Conservation (phyloP, 2,113 vertebrate species). For the Antechinus stuartii region DNA sequence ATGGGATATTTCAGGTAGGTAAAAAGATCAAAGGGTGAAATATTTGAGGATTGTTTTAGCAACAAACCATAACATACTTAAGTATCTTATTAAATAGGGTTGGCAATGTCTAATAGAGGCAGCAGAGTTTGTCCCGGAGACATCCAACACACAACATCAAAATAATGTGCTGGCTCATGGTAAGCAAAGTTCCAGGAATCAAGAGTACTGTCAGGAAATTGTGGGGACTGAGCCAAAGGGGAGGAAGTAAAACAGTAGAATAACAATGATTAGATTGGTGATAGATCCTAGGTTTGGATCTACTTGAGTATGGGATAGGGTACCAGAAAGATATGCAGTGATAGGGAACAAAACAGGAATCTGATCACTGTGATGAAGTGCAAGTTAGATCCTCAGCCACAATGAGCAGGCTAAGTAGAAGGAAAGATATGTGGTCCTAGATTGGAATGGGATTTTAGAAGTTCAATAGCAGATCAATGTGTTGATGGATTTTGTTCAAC, state of each 20-base stretch:
- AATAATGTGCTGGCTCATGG: not conserved
- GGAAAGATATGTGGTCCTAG: not conserved
- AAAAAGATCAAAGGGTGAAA: not conserved
- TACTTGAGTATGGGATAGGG: not conserved
- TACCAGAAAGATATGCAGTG: not conserved
- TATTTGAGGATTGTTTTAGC: not conserved
- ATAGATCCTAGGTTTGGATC: not conserved
- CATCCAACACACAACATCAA: not conserved
- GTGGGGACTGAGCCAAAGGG: not conserved
- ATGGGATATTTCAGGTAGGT: not conserved
- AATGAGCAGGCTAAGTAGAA: not conserved
- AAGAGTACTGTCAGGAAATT: not conserved
- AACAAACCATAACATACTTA: not conserved
- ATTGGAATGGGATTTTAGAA: not conserved
- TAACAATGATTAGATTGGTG: not conserved
- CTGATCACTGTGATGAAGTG: not conserved
- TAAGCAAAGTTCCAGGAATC: not conserved
- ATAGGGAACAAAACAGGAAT: not conserved
- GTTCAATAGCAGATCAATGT: not conserved
- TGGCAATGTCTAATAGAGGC: not conserved
- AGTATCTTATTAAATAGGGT: not conserved
- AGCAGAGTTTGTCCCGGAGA: not conserved
- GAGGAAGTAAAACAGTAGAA: not conserved
- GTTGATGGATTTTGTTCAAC: not conserved
- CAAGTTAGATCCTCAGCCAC: not conserved